These are phyloP conservation scores for Cheilosia grossa DNA, from an alignment of 2,888 invertebrate species.

Conservation along the genomic window DNA sequence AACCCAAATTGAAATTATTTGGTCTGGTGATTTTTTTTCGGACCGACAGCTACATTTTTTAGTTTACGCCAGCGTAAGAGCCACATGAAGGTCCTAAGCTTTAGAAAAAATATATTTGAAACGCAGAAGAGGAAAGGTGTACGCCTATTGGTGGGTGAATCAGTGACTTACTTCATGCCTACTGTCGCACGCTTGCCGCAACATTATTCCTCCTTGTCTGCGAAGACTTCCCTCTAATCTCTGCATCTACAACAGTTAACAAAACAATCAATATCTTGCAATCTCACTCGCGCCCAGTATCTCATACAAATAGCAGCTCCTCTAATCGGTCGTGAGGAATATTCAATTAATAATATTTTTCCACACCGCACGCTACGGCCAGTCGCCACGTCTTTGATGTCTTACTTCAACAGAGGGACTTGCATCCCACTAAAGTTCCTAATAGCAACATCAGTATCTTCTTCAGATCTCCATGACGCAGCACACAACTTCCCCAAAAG, in stretches of 20 bases:
- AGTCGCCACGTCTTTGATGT: slow-evolving; percentile 58
- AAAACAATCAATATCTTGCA: slow-evolving; percentile 27
- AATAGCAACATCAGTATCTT: slow-evolving; percentile 30
- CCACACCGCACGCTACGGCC: background rate
- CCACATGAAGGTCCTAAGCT: no score
- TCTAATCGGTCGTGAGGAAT: slow-evolving; percentile 50
- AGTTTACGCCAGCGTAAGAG: no score
- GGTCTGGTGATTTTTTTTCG: no score
- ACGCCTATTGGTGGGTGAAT: no score
- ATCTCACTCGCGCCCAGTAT: background rate
- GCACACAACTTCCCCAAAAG: slow-evolving; percentile 40
- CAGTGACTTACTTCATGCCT: no score
- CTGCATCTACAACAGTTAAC: slow-evolving; percentile 1
- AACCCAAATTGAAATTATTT: no score
- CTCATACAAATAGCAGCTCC: slow-evolving; percentile 22
- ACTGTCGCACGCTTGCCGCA: background rate
- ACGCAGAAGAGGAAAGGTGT: no score
- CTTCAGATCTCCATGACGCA: slow-evolving; percentile 3
- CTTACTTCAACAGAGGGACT: slow-evolving; percentile 20
- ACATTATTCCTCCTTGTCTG: background rate
- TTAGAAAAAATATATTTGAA: no score
- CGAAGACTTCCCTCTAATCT: background rate
- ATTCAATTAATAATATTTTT: slow-evolving; percentile 49
- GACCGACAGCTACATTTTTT: no score
- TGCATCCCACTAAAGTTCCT: slow-evolving; percentile 4